A percentile compares a stretch with the other conserved stretches of the same genome.
phyloP scores from a whole-genome alignment of 2,797 vertebrate genomes.

The Dendrocincla fuliginosa region DNA sequence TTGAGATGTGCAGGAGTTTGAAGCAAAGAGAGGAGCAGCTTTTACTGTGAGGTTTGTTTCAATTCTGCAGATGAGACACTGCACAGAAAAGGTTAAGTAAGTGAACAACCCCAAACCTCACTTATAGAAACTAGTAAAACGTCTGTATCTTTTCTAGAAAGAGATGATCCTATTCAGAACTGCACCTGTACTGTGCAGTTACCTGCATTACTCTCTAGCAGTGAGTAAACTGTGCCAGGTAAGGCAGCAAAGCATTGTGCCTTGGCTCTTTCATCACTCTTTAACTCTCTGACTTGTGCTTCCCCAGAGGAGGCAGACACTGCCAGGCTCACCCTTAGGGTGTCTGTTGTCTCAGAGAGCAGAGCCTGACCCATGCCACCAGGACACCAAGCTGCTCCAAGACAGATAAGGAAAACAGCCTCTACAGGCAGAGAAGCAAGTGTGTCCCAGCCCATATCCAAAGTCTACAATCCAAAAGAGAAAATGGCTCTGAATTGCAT shows the following conservation, averaged over 20 bases:
- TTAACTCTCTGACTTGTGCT: background rate
- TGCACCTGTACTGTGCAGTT: no score
- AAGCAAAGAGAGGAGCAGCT: background rate
- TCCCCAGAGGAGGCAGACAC: background rate
- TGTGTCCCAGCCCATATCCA: background rate
- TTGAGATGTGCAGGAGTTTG: background rate
- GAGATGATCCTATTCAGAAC: background rate
- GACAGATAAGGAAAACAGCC: background rate
- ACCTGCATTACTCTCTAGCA: fast-evolving
- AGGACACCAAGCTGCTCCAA: background rate
- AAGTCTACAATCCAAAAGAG: background rate
- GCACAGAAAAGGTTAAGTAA: background rate
- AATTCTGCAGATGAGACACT: background rate
- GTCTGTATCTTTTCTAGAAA: background rate
- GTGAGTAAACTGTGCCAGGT: background rate
- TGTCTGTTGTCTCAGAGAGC: background rate
- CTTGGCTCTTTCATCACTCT: background rate
- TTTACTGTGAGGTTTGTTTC: background rate
- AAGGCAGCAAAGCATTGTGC: fast-evolving
- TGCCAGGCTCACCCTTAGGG: background rate
- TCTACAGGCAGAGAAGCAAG: background rate
- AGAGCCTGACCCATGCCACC: fast-evolving
- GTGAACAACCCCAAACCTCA: background rate
- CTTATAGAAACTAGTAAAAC: background rate
- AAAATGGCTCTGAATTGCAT: fast-evolving